Percentiles rank a stretch among this genome's conserved stretches.
phyloP scores from a whole-genome alignment of 2,113 vertebrate genomes.

The Hystrix cristata region DNA sequence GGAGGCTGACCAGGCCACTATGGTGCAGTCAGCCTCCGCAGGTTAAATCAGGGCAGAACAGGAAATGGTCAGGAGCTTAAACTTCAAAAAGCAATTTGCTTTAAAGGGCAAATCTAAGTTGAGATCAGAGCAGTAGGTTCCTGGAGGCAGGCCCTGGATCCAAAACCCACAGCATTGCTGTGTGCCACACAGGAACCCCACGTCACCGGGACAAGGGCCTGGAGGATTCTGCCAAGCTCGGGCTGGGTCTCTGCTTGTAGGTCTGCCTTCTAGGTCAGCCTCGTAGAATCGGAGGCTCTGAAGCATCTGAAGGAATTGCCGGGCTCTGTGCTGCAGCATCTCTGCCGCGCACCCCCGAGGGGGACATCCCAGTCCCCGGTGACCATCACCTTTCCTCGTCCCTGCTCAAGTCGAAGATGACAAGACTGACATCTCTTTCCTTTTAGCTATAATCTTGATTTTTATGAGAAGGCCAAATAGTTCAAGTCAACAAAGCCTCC shows the following conservation, averaged over 20 bases:
- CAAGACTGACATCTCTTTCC: not conserved
- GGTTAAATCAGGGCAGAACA: slow-evolving; percentile 82
- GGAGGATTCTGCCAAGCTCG: not conserved
- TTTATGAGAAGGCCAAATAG: not conserved
- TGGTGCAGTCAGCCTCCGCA: slow-evolving; percentile 93
- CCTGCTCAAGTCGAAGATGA: not conserved
- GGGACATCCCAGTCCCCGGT: not conserved
- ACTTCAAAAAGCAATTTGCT: slow-evolving; percentile 11
- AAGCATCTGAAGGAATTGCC: not conserved
- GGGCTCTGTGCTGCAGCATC: not conserved
- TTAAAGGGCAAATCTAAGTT: not conserved
- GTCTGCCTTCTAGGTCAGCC: not conserved
- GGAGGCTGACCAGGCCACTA: slow-evolving; percentile 79
- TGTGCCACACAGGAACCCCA: accelerated
- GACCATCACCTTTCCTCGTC: not conserved
- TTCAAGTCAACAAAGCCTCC: slow-evolving; percentile 3
- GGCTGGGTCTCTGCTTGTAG: not conserved
- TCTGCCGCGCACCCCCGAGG: accelerated
- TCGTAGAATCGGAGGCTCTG: not conserved
- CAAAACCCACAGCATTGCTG: not conserved
- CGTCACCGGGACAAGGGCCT: not conserved
- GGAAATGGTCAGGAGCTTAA: not conserved
- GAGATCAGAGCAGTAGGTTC: not conserved
- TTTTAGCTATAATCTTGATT: not conserved
- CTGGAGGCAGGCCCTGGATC: not conserved